Percentiles rank a stretch among this genome's conserved stretches.
Conservation (phyloP, 2,797 vertebrate species). For the Geotrypetes seraphini region DNA sequence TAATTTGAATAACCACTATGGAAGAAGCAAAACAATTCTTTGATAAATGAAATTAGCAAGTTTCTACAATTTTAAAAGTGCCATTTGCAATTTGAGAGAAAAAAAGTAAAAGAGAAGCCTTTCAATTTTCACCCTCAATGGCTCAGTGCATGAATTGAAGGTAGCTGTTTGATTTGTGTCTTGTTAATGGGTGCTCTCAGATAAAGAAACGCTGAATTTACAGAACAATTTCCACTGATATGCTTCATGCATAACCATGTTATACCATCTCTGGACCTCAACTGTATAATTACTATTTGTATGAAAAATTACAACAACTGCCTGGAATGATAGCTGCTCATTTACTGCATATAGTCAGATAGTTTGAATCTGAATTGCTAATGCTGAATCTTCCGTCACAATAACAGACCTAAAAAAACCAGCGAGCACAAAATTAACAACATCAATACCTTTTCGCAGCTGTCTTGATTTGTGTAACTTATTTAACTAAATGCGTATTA, state of each 20-base stretch:
- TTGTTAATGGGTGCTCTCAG: conserved; percentile 41
- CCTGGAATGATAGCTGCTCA: conserved; percentile 40
- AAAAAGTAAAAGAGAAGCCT: too few relatives aligned
- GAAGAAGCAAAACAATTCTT: conserved; percentile 28
- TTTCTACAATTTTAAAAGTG: conserved; percentile 51
- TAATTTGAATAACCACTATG: conserved; percentile 39
- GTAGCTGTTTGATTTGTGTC: conserved; percentile 38
- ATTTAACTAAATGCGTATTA: too few relatives aligned
- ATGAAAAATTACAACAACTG: conserved; percentile 26
- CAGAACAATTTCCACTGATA: conserved; percentile 38
- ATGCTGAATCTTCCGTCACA: conserved; percentile 38
- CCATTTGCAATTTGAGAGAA: conserved; percentile 55
- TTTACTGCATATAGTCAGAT: conserved; percentile 43
- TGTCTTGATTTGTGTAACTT: too few relatives aligned
- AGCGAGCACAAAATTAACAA: conserved; percentile 27
- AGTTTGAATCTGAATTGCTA: conserved; percentile 49
- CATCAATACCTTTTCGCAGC: conserved; percentile 18
- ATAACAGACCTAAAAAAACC: conserved; percentile 39
- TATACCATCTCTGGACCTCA: conserved; percentile 38
- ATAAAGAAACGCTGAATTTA: conserved; percentile 51
- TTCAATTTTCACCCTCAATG: conserved; percentile 39
- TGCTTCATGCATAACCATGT: conserved; percentile 23
- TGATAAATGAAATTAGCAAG: conserved; percentile 51
- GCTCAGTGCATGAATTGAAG: conserved; percentile 43
- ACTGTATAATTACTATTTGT: conserved; percentile 23